These are phyloP conservation scores for Callyntrura sp. DNA, from an alignment of 2,888 invertebrate species.

Conservation along the genomic window DNA sequence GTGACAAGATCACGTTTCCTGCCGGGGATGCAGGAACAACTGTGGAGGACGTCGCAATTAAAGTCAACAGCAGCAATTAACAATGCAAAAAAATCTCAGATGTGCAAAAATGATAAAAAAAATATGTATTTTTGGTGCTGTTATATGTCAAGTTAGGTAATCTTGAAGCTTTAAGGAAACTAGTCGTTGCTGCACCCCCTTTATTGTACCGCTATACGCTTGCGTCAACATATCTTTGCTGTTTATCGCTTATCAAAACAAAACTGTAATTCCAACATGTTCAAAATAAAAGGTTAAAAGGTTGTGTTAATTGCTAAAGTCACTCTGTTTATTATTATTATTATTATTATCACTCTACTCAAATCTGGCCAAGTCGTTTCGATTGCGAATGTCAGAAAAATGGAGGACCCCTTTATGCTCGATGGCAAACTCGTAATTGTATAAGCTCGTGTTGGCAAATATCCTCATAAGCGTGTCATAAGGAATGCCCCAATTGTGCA, in stretches of 20 bases:
- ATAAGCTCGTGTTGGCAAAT: slow-evolving; percentile 69
- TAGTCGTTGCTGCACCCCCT: too few species aligned
- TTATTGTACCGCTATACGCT: background rate
- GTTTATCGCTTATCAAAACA: too few species aligned
- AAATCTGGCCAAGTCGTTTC: slow-evolving; percentile 61
- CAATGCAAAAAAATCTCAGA: too few species aligned
- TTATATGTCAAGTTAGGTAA: too few species aligned
- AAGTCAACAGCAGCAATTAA: too few species aligned
- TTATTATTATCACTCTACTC: slow-evolving; percentile 65
- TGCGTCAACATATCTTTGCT: background rate
- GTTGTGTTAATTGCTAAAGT: background rate
- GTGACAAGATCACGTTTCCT: slow-evolving; percentile 47
- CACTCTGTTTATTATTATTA: slow-evolving; percentile 21
- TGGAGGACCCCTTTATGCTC: slow-evolving; percentile 77
- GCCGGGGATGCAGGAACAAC: background rate
- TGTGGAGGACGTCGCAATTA: too few species aligned
- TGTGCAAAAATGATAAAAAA: too few species aligned
- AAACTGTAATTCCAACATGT: too few species aligned
- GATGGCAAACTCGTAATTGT: slow-evolving; percentile 78
- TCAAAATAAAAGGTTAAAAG: background rate
- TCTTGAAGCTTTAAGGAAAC: background rate
- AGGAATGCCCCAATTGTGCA: slow-evolving; percentile 68
- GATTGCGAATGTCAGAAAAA: slow-evolving; percentile 62
- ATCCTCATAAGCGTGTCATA: slow-evolving; percentile 65
- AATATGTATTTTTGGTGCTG: too few species aligned